Evolutionary conservation across 2,888 invertebrate species (phyloP), one percentile per base, ranked within the genome.

Genomic region (Drosophila borborema): DNA sequence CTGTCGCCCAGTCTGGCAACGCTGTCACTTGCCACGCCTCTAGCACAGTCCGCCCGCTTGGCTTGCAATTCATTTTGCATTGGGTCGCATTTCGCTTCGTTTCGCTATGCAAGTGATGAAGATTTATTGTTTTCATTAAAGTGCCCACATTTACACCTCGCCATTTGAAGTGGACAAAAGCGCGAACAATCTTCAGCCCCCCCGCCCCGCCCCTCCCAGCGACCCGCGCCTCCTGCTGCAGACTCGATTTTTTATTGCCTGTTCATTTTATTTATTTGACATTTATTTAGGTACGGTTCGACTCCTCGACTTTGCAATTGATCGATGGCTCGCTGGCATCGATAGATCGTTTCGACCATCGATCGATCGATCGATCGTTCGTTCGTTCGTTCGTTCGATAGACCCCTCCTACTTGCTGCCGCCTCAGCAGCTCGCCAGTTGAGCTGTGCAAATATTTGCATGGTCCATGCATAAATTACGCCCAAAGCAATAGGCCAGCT

Each of bases 81-180:
- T 82, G 64, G 62, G 55, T 54, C 72, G 70, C 80, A 68, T 64
- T 82, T 67, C 72, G 70, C 56, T 34, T 51, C 34, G 51, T 10
- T 70, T 75, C 62, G 53, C 36, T 54, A 46, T 64, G 67, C 64
- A 28, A 66, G 74, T 87, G 87, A 86, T 90, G 83, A 82, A 88
- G 86, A 86, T 86, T 86, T 86, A 90, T 86, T 86, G 89, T 74
- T 77, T 80, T 88, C 81, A 88, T 88, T 88, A 75, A 80, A 88
- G 78, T 88, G 79, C 55, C 73, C 89, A 82, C 89, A 81, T 90
- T 90, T 77, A 74, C 86, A 86, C 90, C 86, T 86, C 72, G 51
- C 51, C 84, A 66, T 75, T 77, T 67, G 63, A 66, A 67, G 71
- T 67, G 78, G 72, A 23, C 62, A 36, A 60, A 60, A 36, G 51